Evolutionary conservation across 2,113 vertebrate species (phyloP), one percentile per base, ranked within the genome.

Genomic region (Abramis brama): DNA sequence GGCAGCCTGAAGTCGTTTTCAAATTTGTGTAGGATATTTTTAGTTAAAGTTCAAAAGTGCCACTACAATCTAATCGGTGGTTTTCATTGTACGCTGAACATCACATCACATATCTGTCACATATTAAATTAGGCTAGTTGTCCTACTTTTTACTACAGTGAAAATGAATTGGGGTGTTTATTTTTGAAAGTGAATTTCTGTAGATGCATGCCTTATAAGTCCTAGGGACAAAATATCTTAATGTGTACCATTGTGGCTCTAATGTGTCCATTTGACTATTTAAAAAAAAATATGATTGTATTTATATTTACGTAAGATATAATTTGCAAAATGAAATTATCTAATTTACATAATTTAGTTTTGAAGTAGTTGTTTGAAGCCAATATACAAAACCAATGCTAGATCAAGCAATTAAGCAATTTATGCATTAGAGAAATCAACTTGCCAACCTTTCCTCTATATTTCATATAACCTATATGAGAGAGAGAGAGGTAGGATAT

Each of bases 101-200:
- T 43, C 43, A 9, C 43, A 43, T 43, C 43, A 43, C 43, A 43
- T 43, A 43, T 43, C 43, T 10, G 8, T 43, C 21, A 52, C 62
- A 70, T 9, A 27, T 10, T 21, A 30, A 5, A 30, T 21, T 10
- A 23, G 25, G 17, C 25, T 52, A 50, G 79, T 5, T 70, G 60
- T 50, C 43, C 62, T 19, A 50, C 79, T 68, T 77, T 77, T 77
- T 21, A 77, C 45, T 33, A 3, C 62, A 64, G 59, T 68, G n/a
- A 66, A 82, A 52, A 19, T 68, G 13, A 50, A 19, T 78, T 30
- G 12, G 19, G 43, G 21, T 6, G 36, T 19, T 68, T 47, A 21
- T 68, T 81, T 47, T 66, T 6, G 5, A 8, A 47, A 66, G n/a
- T n/a, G 2, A 19, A 6, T 12, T 66, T 68, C 1, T 81, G 8